Conservation (phyloP, 2,888 invertebrate species). For the Sesia bembeciformis region DNA sequence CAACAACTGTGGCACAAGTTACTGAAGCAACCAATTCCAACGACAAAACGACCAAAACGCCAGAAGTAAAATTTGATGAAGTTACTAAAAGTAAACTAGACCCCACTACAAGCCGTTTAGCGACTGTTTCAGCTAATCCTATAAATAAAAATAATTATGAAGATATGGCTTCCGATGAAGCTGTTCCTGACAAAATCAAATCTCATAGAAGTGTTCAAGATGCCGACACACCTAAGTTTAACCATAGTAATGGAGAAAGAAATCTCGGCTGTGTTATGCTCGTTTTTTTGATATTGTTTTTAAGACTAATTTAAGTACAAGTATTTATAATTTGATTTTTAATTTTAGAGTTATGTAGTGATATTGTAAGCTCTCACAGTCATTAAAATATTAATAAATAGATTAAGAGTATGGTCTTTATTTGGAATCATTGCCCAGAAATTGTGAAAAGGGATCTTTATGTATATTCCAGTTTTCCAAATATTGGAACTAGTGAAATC, state of each 20-base stretch:
- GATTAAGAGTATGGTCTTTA: not conserved
- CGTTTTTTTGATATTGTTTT: slow-evolving; percentile 21
- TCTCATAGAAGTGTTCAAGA: slow-evolving; percentile 45
- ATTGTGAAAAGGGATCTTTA: too few relatives aligned
- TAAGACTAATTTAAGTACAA: slow-evolving; percentile 30
- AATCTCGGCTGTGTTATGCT: slow-evolving; percentile 21
- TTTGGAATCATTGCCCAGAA: too few relatives aligned
- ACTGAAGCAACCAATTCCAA: slow-evolving; percentile 7
- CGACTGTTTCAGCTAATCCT: slow-evolving; percentile 60
- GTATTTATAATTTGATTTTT: slow-evolving; percentile 17
- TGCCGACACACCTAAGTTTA: slow-evolving; percentile 13
- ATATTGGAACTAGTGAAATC: too few relatives aligned
- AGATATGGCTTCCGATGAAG: slow-evolving; percentile 60
- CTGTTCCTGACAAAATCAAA: slow-evolving; percentile 47
- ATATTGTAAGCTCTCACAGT: slow-evolving; percentile 51
- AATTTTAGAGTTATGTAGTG: slow-evolving; percentile 15
- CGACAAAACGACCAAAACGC: slow-evolving; percentile 5
- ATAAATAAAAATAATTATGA: slow-evolving; percentile 30
- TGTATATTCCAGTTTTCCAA: too few relatives aligned
- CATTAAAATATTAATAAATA: slow-evolving; percentile 54
- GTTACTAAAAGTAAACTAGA: slow-evolving; percentile 10
- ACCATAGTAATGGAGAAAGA: slow-evolving; percentile 22
- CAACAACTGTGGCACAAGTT: not conserved
- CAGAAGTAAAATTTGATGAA: slow-evolving; percentile 3
- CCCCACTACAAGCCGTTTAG: slow-evolving; percentile 45